Percentiles rank a stretch among this genome's conserved stretches.
These are phyloP conservation scores for Campylomormyrus tamandua DNA, from an alignment of 2,113 vertebrate species.

Conservation along the genomic window DNA sequence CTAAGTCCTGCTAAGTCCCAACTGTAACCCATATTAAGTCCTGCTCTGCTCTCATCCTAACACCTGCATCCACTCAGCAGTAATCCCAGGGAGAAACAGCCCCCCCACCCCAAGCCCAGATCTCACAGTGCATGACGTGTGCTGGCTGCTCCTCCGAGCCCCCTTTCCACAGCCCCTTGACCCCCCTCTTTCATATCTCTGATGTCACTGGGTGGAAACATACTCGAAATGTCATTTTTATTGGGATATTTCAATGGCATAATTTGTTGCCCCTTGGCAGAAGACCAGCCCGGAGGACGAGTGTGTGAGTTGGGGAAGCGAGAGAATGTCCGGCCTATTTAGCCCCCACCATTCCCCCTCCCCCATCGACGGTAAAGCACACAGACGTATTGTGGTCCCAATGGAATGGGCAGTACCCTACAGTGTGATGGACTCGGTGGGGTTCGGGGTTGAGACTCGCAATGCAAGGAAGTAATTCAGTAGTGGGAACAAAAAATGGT, in stretches of 20 bases:
- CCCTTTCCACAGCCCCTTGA: neutral
- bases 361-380: neutral
- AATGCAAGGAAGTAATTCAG: neutral
- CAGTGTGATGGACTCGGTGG: slow-evolving; percentile 47
- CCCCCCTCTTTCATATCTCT: slow-evolving; percentile 38
- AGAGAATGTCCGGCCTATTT: slow-evolving; percentile 13
- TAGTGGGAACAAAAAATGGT: neutral
- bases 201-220: slow-evolving; percentile 47
- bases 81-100: neutral
- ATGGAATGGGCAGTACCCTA: neutral
- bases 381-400: slow-evolving; percentile 10
- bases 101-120: neutral
- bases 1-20: neutral
- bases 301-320: neutral
- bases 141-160: neutral
- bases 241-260: slow-evolving; percentile 35
- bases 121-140: neutral
- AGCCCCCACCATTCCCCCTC: neutral
- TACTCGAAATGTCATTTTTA: slow-evolving; percentile 55
- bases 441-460: slow-evolving; percentile 5
- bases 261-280: slow-evolving; percentile 19
- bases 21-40: neutral
- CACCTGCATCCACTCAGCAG: neutral
- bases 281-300: neutral
- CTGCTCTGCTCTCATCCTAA: neutral